These are phyloP conservation scores for Tympanoctomys barrerae DNA, from an alignment of 2,797 vertebrate species.

Conservation along the genomic window DNA sequence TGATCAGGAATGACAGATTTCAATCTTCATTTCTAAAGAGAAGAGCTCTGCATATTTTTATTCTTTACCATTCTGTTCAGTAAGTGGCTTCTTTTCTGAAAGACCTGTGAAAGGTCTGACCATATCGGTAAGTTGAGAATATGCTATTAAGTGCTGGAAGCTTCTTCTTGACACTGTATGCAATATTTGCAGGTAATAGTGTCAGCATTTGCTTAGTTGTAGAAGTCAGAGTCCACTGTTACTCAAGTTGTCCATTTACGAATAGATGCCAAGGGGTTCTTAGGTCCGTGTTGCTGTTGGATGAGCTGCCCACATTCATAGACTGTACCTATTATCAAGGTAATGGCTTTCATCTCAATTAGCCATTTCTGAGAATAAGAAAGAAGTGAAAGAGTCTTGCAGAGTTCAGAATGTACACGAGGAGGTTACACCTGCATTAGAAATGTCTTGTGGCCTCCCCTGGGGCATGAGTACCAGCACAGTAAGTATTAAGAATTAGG, in stretches of 20 bases:
- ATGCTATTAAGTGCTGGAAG: slow-evolving; percentile 17
- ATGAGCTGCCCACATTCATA: slow-evolving; percentile 49
- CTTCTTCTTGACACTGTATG: neutral
- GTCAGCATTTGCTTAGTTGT: slow-evolving; percentile 36
- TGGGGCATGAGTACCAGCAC: slow-evolving; percentile 22
- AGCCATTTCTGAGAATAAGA: slow-evolving; percentile 66
- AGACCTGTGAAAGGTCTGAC: neutral
- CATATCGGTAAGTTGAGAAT: slow-evolving; percentile 27
- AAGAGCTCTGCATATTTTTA: slow-evolving; percentile 37
- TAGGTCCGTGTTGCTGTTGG: slow-evolving; percentile 17
- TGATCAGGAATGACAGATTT: neutral
- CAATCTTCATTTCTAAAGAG: slow-evolving; percentile 13
- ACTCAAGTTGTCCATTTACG: slow-evolving; percentile 31
- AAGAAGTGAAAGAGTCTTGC: slow-evolving; percentile 55
- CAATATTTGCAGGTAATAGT: slow-evolving; percentile 17
- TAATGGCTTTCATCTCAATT: slow-evolving; percentile 62
- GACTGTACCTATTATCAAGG: slow-evolving; percentile 28
- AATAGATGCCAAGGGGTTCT: slow-evolving; percentile 32
- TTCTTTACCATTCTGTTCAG: slow-evolving; percentile 27
- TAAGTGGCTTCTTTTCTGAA: slow-evolving; percentile 46
- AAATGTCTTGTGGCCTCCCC: slow-evolving; percentile 31
- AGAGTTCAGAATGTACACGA: slow-evolving; percentile 63
- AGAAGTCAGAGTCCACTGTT: slow-evolving; percentile 48
- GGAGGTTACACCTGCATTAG: slow-evolving; percentile 49
- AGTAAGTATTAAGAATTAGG: slow-evolving; percentile 65